These are phyloP conservation scores for Delia radicum DNA, from an alignment of 1,140 invertebrate species.

Conservation along the genomic window DNA sequence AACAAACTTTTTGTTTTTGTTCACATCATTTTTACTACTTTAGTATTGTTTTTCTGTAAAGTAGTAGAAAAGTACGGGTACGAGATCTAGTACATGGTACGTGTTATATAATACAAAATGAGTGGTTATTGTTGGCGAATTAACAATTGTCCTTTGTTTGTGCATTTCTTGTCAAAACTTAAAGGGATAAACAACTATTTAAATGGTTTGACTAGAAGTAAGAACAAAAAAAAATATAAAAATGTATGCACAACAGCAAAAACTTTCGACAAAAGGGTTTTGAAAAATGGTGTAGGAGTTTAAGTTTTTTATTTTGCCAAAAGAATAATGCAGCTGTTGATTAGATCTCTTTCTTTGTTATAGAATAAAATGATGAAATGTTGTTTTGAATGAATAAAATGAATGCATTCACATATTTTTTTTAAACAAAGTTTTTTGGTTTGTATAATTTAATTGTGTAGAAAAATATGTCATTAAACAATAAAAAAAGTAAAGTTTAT, in stretches of 20 bases:
- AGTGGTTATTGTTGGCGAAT: neutral
- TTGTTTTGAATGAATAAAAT: neutral
- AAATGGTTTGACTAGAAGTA: neutral
- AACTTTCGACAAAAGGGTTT: neutral
- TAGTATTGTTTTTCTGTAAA: neutral
- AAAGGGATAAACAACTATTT: neutral
- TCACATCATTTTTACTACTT: neutral
- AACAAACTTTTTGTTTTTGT: neutral
- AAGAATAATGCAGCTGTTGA: neutral
- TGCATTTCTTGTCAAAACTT: neutral
- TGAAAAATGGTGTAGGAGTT: neutral
- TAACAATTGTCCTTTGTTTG: neutral
- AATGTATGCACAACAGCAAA: neutral
- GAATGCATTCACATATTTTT: no score
- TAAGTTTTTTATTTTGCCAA: neutral
- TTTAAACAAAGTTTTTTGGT: neutral
- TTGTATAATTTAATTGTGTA: neutral
- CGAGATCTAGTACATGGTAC: neutral
- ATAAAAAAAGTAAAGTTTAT: neutral
- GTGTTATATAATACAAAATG: neutral
- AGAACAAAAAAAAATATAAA: neutral
- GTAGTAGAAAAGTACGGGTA: neutral
- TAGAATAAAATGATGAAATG: no score
- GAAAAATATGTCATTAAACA: conserved; percentile 2
- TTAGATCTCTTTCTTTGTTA: neutral